These are phyloP conservation scores for Lutjanus campechanus DNA, from an alignment of 2,797 vertebrate genomes.

Conservation along the genomic window DNA sequence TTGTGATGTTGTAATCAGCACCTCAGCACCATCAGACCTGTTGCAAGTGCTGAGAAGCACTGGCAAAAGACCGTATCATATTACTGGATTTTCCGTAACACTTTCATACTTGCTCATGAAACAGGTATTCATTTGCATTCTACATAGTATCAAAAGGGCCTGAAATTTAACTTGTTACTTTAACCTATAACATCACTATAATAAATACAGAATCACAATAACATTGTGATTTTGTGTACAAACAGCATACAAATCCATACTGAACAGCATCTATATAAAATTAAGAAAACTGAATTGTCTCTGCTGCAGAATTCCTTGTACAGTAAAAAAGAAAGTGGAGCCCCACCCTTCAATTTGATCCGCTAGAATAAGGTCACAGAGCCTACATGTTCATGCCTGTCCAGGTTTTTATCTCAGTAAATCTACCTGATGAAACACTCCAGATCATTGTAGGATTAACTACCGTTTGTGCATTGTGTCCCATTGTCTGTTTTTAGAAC, in stretches of 20 bases:
- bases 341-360: not conserved
- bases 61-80: not conserved
- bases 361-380: not conserved
- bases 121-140: not conserved
- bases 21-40: not conserved
- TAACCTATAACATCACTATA: not conserved
- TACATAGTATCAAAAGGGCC: not conserved
- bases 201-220: not conserved
- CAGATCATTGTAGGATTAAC: not conserved
- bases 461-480: not conserved
- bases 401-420: not conserved
- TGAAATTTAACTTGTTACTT: not conserved
- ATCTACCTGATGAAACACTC: not conserved
- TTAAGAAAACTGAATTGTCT: not conserved
- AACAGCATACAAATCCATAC: not conserved
- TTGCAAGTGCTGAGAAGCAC: not conserved
- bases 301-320: not conserved
- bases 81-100: not conserved
- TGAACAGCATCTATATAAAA: not conserved
- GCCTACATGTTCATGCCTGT: not conserved
- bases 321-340: not conserved
- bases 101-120: not conserved
- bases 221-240: not conserved
- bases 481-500: not conserved
- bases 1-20: not conserved